Percentiles rank a stretch among this genome's conserved stretches.
Conservation (phyloP, 2,888 invertebrate species). For the Drosophila phalerata region DNA sequence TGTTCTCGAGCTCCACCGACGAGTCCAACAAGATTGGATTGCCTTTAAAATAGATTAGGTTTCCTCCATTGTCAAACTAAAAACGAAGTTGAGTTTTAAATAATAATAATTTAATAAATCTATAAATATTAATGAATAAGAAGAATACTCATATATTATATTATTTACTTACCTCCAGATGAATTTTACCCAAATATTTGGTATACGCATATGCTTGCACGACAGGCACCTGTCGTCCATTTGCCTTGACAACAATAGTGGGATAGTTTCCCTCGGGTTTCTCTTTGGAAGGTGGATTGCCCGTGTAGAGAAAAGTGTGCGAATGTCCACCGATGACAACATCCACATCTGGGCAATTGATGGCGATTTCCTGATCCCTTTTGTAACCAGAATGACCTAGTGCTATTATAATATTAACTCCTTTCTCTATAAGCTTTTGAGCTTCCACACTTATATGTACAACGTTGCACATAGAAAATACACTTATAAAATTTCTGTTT, state of each 20-base stretch:
- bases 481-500: background rate
- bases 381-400: constrained; percentile 89
- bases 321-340: constrained; percentile 96
- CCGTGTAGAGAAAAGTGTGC: constrained; percentile 95
- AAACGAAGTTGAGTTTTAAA: background rate
- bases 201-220: constrained; percentile 96
- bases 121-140: background rate
- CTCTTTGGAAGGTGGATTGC: constrained; percentile 82
- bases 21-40: constrained; percentile 90
- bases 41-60: constrained; percentile 88
- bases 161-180: constrained; percentile 82
- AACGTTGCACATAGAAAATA: background rate
- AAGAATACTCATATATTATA: background rate
- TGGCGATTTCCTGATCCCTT: constrained; percentile 92
- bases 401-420: constrained; percentile 26
- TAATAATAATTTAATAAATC: too few relatives aligned
- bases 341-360: constrained; percentile 92
- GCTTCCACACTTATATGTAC: constrained; percentile 1
- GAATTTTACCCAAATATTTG: constrained; percentile 94
- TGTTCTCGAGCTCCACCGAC: constrained; percentile 88
- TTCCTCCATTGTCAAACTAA: constrained; percentile 89
- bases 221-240: constrained; percentile 91
- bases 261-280: constrained; percentile 90
- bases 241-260: constrained; percentile 89
- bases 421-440: background rate